Evolutionary conservation across 2,113 vertebrate species (phyloP), one percentile per base, ranked within the genome.

Genomic region (Corythornis madagascariensis): DNA sequence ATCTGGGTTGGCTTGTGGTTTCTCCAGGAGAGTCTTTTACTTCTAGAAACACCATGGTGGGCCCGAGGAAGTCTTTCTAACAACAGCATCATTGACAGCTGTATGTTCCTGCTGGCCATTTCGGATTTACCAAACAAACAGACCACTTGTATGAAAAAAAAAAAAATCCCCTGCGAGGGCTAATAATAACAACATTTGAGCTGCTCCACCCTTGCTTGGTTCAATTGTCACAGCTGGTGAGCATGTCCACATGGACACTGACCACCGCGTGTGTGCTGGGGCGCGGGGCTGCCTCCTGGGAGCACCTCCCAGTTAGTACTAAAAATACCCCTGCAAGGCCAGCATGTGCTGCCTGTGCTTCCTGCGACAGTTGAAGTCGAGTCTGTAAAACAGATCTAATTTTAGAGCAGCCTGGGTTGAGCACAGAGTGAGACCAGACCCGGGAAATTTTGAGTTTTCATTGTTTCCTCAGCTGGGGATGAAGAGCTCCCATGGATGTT

Each of bases 381-480:
- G 59, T 55, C 60, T 79, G 74, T 80, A 82, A 89, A 91, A 29
- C 25, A 63, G 52, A 55, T 91, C 94, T 96, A 93, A 95, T 96
- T 95, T 94, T 94, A 94, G 94, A 94, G 63, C 81, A 92, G 66
- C 16, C 7, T 0, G 7, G 59, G 31, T 83, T 82, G 50, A 95
- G 59, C 83, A 57, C 35, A 70, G 73, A 76, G 50, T 59, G 86
- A 94, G 86, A 92, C 33, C 57, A 93, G 83, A 90, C 78, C 84
- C 14, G 17, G 88, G 89, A 92, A 94, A 86, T 89, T 78, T 78
- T 69, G 81, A 92, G 81, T 84, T 90, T 86, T 86, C 81, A 67
- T 94, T 94, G 94, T 93, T 94, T 93, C 95, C 75, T 94, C 89
- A 95, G 92, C 94, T 96, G 86, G 60, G 87, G 65, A 63, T 70